A percentile compares a stretch with the other conserved stretches of the same genome.
Conservation (phyloP, 2,113 vertebrate genomes). For the Macheiramphus alcinus region DNA sequence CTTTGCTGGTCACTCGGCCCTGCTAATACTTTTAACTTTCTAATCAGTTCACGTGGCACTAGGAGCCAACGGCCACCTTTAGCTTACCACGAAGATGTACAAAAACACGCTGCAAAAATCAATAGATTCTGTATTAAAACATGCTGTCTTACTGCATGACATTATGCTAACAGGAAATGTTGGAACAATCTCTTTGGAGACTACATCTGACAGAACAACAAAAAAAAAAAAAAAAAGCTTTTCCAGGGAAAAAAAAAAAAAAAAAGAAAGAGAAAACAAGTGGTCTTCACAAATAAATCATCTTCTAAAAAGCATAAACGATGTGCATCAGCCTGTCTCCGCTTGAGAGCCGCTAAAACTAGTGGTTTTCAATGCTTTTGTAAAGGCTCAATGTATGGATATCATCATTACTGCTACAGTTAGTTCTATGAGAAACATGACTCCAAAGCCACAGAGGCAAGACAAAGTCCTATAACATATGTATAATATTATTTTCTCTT, state of each 20-base stretch:
- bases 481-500: neutral
- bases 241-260: neutral
- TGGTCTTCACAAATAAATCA: neutral
- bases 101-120: neutral
- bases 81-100: neutral
- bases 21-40: neutral
- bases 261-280: neutral
- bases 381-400: neutral
- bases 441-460: neutral
- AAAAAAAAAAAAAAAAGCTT: neutral
- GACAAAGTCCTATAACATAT: neutral
- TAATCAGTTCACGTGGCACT: neutral
- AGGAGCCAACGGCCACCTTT: neutral
- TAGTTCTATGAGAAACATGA: neutral
- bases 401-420: neutral
- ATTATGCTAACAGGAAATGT: neutral
- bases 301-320: neutral
- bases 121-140: neutral
- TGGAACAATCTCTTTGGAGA: neutral
- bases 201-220: neutral
- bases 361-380: neutral
- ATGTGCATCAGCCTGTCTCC: neutral
- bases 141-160: neutral
- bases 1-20: neutral
- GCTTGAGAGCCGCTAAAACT: neutral